A percentile compares a stretch with the other conserved stretches of the same genome.
These are phyloP conservation scores for Lutjanus erythropterus DNA, from an alignment of 2,113 vertebrate genomes.

Conservation along the genomic window DNA sequence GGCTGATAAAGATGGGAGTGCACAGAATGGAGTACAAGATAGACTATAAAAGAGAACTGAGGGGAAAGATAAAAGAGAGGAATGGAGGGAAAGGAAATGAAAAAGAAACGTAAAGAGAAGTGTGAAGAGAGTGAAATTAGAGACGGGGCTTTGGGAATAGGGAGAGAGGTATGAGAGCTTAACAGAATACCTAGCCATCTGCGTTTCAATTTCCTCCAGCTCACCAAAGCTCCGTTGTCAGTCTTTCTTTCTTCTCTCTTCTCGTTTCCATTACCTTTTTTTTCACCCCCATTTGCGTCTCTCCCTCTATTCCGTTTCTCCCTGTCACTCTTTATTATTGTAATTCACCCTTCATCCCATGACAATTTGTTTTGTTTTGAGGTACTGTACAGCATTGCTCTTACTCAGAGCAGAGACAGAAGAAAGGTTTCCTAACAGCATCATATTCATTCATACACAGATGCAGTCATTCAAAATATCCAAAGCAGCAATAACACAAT, in stretches of 20 bases:
- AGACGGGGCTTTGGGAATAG: slow-evolving; percentile 32
- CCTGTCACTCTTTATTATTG: slow-evolving; percentile 41
- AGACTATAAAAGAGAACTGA: slow-evolving; percentile 42
- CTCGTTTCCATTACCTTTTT: slow-evolving; percentile 27
- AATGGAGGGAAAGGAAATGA: slow-evolving; percentile 12
- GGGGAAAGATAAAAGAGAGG: slow-evolving; percentile 52
- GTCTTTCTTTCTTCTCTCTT: not conserved
- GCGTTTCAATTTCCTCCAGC: slow-evolving; percentile 57
- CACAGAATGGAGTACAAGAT: slow-evolving; percentile 35
- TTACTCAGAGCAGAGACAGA: too few species aligned
- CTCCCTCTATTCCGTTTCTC: not conserved
- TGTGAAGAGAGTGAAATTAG: slow-evolving; percentile 42
- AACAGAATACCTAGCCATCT: slow-evolving; percentile 34
- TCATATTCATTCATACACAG: too few species aligned
- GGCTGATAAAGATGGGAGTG: slow-evolving; percentile 51
- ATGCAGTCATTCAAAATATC: too few species aligned
- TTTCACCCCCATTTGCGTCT: slow-evolving; percentile 18
- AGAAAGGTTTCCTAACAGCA: too few species aligned
- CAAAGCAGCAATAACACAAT: too few species aligned
- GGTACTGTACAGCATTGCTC: not conserved
- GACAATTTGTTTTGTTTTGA: slow-evolving; percentile 24
- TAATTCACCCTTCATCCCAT: slow-evolving; percentile 2
- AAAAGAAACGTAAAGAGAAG: slow-evolving; percentile 37
- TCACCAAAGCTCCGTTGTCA: slow-evolving; percentile 32
- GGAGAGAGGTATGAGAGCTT: slow-evolving; percentile 42